These are phyloP conservation scores for Neotoxoptera formosana DNA, from an alignment of 1,140 invertebrate species.

Conservation along the genomic window DNA sequence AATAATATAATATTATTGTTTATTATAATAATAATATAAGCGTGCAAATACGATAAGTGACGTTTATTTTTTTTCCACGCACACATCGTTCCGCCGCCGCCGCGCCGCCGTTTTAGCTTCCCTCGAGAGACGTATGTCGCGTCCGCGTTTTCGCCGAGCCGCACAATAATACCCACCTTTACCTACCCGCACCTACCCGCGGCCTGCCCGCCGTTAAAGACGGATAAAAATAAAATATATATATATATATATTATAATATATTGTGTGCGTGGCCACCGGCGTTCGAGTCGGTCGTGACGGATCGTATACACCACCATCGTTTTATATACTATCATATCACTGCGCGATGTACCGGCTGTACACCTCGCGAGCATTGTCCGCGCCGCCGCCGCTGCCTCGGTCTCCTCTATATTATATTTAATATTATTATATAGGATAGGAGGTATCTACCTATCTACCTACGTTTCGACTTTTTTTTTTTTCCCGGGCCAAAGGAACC, in stretches of 20 bases:
- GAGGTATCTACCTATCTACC: background rate
- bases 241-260: background rate
- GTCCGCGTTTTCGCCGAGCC: background rate
- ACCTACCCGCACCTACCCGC: background rate
- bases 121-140: background rate
- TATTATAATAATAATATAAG: background rate
- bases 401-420: background rate
- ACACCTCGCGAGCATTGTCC: background rate
- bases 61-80: background rate
- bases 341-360: background rate
- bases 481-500: background rate
- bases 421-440: background rate
- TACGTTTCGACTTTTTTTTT: background rate
- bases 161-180: background rate
- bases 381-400: no score
- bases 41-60: slow-evolving; percentile 2
- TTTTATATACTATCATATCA: background rate
- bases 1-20: background rate
- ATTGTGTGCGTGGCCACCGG: background rate
- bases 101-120: background rate
- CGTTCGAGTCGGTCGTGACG: background rate
- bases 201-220: no score
- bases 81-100: no score
- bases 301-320: background rate
- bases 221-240: no score